These are phyloP conservation scores for Platyura marginata DNA, from an alignment of 1,140 invertebrate species.

Conservation along the genomic window DNA sequence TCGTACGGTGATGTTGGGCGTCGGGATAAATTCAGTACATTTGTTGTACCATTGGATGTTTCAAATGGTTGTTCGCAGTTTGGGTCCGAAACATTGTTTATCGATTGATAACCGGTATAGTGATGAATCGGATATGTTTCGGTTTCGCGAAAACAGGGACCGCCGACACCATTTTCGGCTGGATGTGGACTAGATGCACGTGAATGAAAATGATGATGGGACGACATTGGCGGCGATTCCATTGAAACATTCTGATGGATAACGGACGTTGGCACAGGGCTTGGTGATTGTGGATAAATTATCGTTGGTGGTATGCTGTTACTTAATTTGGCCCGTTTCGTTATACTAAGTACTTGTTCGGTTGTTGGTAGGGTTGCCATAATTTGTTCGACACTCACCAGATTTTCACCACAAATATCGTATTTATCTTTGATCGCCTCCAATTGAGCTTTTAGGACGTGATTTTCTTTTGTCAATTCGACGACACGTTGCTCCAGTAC, in stretches of 20 bases:
- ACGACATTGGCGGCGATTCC: slow-evolving; percentile 18
- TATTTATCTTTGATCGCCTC: slow-evolving; percentile 86
- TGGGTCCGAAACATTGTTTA: background rate
- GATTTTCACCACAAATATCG: slow-evolving; percentile 68
- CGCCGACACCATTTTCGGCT: slow-evolving; percentile 7
- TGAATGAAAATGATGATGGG: slow-evolving; percentile 5
- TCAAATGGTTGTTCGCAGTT: background rate
- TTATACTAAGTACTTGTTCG: slow-evolving; percentile 64
- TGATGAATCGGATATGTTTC: slow-evolving; percentile 12
- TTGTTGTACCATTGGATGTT: slow-evolving; percentile 13
- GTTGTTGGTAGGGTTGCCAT: slow-evolving; percentile 60
- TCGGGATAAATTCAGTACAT: slow-evolving; percentile 45
- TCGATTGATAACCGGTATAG: slow-evolving; percentile 2
- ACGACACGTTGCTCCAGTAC: slow-evolving; percentile 84
- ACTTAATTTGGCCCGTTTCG: slow-evolving; percentile 54
- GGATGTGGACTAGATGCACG: slow-evolving; percentile 6
- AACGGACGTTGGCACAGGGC: slow-evolving; percentile 44
- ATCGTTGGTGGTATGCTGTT: slow-evolving; percentile 21
- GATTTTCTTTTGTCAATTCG: slow-evolving; percentile 88
- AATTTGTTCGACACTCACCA: slow-evolving; percentile 75
- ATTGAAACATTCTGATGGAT: slow-evolving; percentile 37
- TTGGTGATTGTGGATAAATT: slow-evolving; percentile 35
- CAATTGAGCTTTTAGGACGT: slow-evolving; percentile 79
- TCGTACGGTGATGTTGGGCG: slow-evolving; percentile 46
- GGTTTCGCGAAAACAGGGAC: slow-evolving; percentile 9